Conservation (phyloP, 2,113 vertebrate species). For the Dasyurus viverrinus region DNA sequence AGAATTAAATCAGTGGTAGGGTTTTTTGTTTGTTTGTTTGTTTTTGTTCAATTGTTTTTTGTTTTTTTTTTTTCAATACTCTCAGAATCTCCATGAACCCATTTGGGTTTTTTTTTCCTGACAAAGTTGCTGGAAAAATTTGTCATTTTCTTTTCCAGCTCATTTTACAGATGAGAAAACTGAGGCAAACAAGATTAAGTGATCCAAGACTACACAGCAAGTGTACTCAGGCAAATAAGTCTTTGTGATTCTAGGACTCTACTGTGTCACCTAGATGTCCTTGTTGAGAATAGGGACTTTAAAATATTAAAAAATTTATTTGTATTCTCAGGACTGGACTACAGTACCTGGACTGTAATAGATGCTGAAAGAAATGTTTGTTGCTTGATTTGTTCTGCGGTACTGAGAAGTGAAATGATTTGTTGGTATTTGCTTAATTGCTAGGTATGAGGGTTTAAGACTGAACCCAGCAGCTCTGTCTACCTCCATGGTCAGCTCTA, state of each 20-base stretch:
- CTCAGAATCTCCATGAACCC: no score
- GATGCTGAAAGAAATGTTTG: neutral
- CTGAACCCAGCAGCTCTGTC: neutral
- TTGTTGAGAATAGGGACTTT: neutral
- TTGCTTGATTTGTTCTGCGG: neutral
- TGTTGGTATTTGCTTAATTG: no score
- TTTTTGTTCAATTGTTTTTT: no score
- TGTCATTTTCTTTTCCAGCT: no score
- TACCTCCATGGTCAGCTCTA: neutral
- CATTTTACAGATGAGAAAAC: neutral
- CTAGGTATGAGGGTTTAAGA: neutral
- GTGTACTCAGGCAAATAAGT: neutral
- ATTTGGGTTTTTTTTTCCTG: no score
- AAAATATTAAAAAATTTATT: neutral
- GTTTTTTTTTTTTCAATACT: no score
- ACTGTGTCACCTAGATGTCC: neutral
- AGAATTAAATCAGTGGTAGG: no score
- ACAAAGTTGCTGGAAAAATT: no score
- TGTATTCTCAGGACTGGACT: neutral
- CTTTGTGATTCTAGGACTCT: neutral
- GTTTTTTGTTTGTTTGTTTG: no score
- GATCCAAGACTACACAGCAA: neutral
- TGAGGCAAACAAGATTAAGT: neutral
- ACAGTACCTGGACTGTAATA: no score
- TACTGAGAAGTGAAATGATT: neutral